A percentile compares a stretch with the other conserved stretches of the same genome.
Conservation (phyloP, 2,113 vertebrate species). For the Hydrolagus affinis region DNA sequence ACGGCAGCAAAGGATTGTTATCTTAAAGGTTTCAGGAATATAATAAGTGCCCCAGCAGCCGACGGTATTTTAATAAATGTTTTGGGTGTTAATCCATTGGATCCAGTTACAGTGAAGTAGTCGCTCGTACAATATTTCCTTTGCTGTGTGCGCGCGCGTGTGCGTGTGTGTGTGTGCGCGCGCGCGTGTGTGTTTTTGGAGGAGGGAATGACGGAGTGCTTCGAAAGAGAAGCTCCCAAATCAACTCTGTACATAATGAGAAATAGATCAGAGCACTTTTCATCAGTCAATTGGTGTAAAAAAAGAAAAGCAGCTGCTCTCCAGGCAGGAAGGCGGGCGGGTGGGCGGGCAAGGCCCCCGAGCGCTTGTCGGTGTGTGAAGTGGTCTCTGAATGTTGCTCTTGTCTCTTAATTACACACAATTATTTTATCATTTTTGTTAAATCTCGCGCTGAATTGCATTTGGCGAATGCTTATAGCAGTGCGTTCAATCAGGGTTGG, state of each 20-base stretch:
- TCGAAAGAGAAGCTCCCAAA: constrained; percentile 10
- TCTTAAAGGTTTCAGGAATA: constrained; percentile 23
- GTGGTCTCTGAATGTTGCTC: constrained; percentile 8
- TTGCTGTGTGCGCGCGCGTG: too few species aligned
- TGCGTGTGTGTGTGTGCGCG: too few species aligned
- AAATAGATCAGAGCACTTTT: constrained; percentile 4
- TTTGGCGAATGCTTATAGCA: background rate
- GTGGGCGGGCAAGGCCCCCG: too few species aligned
- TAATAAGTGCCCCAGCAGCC: background rate
- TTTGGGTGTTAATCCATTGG: background rate
- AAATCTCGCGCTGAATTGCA: background rate
- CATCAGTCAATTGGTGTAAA: background rate
- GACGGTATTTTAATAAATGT: constrained; percentile 1
- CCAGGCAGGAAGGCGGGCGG: too few species aligned
- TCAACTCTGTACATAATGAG: background rate
- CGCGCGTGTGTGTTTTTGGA: background rate
- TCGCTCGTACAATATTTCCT: constrained; percentile 13
- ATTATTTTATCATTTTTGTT: background rate
- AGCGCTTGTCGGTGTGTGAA: background rate
- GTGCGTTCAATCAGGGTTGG: background rate
- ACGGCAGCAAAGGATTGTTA: constrained; percentile 24
- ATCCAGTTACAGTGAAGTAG: background rate
- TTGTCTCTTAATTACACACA: constrained; percentile 22
- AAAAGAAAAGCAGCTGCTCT: constrained; percentile 20
- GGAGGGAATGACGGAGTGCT: constrained; percentile 2